These are phyloP conservation scores for Collichthys lucidus DNA, from an alignment of 2,113 vertebrate species.

Conservation along the genomic window DNA sequence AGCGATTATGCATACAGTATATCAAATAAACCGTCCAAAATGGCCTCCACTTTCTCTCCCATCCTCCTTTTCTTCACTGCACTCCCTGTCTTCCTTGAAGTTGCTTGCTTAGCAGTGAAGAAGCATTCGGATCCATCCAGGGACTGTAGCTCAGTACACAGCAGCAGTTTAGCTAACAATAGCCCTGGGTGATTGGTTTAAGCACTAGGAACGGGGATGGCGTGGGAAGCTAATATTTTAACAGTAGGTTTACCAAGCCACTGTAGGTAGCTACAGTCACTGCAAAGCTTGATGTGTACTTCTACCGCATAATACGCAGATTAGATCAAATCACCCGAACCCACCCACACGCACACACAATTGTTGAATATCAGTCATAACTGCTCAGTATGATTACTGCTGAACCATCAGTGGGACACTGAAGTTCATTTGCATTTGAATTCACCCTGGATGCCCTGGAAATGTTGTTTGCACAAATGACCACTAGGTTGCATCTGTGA, in stretches of 20 bases:
- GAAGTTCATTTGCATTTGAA: constrained; percentile 8
- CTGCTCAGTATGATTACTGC: background rate
- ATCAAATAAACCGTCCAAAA: constrained; percentile 18
- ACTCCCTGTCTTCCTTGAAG: constrained; percentile 44
- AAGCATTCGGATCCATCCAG: constrained; percentile 41
- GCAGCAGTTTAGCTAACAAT: constrained; percentile 58
- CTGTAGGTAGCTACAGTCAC: background rate
- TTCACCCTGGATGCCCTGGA: background rate
- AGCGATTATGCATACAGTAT: background rate
- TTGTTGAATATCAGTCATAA: constrained; percentile 7
- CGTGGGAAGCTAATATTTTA: constrained; percentile 49
- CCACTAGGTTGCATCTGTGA: too few relatives aligned
- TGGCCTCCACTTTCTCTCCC: background rate
- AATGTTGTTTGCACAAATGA: background rate
- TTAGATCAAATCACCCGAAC: background rate
- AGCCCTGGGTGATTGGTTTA: constrained; percentile 65
- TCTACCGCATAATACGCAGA: background rate
- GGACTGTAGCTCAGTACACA: constrained; percentile 35
- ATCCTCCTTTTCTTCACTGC: constrained; percentile 11
- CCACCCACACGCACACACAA: background rate
- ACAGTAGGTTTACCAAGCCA: constrained; percentile 28
- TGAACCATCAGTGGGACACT: background rate
- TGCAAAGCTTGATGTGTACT: background rate
- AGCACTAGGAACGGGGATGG: constrained; percentile 3
- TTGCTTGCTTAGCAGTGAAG: constrained; percentile 4